A percentile compares a stretch with the other conserved stretches of the same genome.
These are phyloP conservation scores for Pipistrellus pipistrellus DNA, from an alignment of 2,797 vertebrate genomes.

Conservation along the genomic window DNA sequence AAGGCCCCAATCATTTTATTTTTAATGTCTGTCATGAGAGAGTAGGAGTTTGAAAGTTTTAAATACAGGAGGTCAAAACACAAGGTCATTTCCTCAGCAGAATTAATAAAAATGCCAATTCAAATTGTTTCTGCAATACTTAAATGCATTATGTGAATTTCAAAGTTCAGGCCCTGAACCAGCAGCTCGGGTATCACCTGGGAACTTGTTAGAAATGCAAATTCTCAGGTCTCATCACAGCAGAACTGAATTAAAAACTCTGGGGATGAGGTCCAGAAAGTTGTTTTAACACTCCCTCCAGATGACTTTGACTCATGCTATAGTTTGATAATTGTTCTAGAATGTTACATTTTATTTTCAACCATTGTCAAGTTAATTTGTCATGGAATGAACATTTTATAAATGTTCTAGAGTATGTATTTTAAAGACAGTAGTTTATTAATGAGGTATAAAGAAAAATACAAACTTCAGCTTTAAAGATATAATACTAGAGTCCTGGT, in stretches of 20 bases:
- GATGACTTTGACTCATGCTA: background rate
- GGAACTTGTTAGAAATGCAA: background rate
- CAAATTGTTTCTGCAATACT: background rate
- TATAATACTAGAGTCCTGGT: background rate
- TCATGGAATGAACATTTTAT: slow-evolving; percentile 5
- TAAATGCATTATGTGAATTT: background rate
- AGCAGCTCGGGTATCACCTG: background rate
- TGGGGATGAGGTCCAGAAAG: background rate
- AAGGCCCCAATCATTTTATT: background rate
- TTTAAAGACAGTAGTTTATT: slow-evolving; percentile 22
- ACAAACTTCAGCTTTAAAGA: background rate
- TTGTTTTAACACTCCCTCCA: background rate
- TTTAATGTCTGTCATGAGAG: background rate
- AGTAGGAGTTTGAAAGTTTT: background rate
- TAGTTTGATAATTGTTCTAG: background rate
- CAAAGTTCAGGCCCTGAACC: background rate
- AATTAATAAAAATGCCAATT: slow-evolving; percentile 27
- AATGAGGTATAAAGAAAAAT: slow-evolving; percentile 31
- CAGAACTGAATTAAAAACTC: background rate
- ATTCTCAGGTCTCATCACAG: background rate
- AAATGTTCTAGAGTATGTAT: background rate
- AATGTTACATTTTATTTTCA: slow-evolving; percentile 46
- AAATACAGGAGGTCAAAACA: background rate
- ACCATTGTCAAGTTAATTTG: background rate
- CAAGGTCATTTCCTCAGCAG: background rate